A percentile compares a stretch with the other conserved stretches of the same genome.
These are phyloP conservation scores for Ophion ventricosus DNA, from an alignment of 2,888 invertebrate species.

Conservation along the genomic window DNA sequence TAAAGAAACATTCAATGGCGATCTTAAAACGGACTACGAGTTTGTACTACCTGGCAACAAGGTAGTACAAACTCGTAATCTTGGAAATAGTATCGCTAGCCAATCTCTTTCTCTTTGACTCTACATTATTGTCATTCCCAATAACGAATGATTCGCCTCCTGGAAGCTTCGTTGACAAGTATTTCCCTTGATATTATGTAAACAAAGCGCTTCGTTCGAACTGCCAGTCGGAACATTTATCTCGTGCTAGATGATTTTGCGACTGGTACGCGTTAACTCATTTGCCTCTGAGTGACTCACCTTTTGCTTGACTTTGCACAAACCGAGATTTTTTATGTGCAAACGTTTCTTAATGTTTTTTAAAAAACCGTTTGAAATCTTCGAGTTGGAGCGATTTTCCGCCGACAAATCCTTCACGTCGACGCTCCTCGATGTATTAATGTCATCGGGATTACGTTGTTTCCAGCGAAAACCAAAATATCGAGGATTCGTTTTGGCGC, in stretches of 20 bases:
- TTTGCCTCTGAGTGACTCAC: conserved; percentile 62
- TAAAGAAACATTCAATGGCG: too few relatives aligned
- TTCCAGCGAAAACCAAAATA: conserved; percentile 71
- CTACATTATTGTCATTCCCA: too few relatives aligned
- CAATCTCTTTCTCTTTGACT: too few relatives aligned
- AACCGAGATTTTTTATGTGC: conserved; percentile 69
- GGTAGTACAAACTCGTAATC: too few relatives aligned
- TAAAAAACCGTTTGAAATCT: conserved; percentile 70
- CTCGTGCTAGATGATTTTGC: background rate
- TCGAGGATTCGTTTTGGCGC: conserved; percentile 65
- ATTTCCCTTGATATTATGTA: too few relatives aligned
- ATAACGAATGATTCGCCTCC: too few relatives aligned
- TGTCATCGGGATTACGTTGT: conserved; percentile 61
- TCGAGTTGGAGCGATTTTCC: conserved; percentile 47
- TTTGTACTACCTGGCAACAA: too few relatives aligned
- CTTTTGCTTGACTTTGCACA: conserved; percentile 73
- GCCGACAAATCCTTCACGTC: conserved; percentile 32
- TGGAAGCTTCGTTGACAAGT: too few relatives aligned
- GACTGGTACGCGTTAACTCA: background rate
- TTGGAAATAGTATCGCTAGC: too few relatives aligned
- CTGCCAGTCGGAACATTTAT: background rate
- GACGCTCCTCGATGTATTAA: conserved; percentile 56
- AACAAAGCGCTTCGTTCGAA: too few relatives aligned
- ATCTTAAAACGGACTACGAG: too few relatives aligned
- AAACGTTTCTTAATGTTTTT: conserved; percentile 73